A percentile compares a stretch with the other conserved stretches of the same genome.
These are phyloP conservation scores for Ochlodes sylvanus DNA, from an alignment of 2,888 invertebrate genomes.

Conservation along the genomic window DNA sequence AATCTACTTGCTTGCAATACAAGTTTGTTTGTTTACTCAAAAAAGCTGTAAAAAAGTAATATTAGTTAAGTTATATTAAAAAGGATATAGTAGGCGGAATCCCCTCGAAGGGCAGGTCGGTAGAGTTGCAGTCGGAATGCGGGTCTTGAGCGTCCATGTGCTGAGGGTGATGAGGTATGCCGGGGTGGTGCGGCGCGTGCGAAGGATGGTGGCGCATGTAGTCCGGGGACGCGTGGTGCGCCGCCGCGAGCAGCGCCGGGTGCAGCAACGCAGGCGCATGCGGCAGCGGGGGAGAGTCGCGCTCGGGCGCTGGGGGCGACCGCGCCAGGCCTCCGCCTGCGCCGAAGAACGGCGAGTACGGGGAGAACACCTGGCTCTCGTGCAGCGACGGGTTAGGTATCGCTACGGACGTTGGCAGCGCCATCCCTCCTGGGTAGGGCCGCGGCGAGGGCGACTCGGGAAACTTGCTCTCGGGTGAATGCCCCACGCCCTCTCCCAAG, in stretches of 20 bases:
- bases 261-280: slow-evolving; percentile 94
- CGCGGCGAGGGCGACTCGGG: slow-evolving; percentile 90
- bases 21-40: slow-evolving; percentile 3
- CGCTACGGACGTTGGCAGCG: slow-evolving; percentile 97
- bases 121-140: slow-evolving; percentile 96
- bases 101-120: slow-evolving; percentile 95
- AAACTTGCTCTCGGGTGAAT: slow-evolving; percentile 86
- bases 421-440: slow-evolving; percentile 93
- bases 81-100: slow-evolving; percentile 98
- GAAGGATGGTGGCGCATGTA: slow-evolving; percentile 91
- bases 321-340: slow-evolving; percentile 81
- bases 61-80: slow-evolving; percentile 78
- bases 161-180: slow-evolving; percentile 90
- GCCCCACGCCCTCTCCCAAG: slow-evolving; percentile 91
- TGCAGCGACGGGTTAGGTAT: slow-evolving; percentile 98
- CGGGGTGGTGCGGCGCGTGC: slow-evolving; percentile 90
- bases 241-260: slow-evolving; percentile 93
- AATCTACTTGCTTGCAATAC: slow-evolving; percentile 9
- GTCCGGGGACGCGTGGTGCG: slow-evolving; percentile 93
- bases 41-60: slow-evolving; percentile 2
- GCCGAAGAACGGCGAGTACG: slow-evolving; percentile 95
- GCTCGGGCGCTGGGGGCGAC: slow-evolving; percentile 87
- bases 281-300: slow-evolving; percentile 93
- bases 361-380: slow-evolving; percentile 96
- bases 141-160: slow-evolving; percentile 94